Base-by-base conservation (phyloP, 2,113 vertebrate species). In the Calidris pygmaea region DNA sequence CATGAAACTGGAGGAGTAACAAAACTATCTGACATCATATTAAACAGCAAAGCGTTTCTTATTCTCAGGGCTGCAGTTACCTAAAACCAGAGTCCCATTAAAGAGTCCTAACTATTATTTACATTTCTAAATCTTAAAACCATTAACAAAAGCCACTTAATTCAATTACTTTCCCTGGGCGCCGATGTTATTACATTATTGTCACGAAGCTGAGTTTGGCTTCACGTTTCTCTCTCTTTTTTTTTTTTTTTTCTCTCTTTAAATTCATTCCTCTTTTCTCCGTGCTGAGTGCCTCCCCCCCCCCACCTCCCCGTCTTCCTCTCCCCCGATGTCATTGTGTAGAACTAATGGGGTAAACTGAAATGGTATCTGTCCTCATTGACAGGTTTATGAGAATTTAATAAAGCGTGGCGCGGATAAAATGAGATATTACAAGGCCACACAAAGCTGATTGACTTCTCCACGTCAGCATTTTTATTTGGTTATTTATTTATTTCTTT, bases 371-470 rank as follows among this genome's bases (percentile, higher is more conserved):
- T 98, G 98, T 98, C 98, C 98, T 98, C 98, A 98, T 98, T 98
- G 98, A 98, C 98, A 98, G 98, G 98, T 98, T 98, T 98, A 98
- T 98, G 98, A 98, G 98, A 98, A 98, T 98, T 98, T 98, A 98
- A 98, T 98, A 98, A 98, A 98, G 98, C 98, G 98, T 98, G 97
- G 98, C 98, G 4, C 66, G 98, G 98, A 98, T 98, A 98, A 98
- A 98, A 98, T 98, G 98, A 98, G 97, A 98, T 97, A 98, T 98
- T 97, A 97, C 95, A 95, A 96, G 91, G 96, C 95, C 77, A 95
- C 93, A 96, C 97, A 96, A 97, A 97, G 96, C 97, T 97, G 95
- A 97, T 97, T 97, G 96, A 97, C 97, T 97, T 96, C 90, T 90
- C 93, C 93, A 97, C 94, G 95, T 98, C 97, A 98, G 97, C 97